Conservation (phyloP, 37 sponge, comb jelly and placozoan species). For the Lycopodina hypogea region DNA sequence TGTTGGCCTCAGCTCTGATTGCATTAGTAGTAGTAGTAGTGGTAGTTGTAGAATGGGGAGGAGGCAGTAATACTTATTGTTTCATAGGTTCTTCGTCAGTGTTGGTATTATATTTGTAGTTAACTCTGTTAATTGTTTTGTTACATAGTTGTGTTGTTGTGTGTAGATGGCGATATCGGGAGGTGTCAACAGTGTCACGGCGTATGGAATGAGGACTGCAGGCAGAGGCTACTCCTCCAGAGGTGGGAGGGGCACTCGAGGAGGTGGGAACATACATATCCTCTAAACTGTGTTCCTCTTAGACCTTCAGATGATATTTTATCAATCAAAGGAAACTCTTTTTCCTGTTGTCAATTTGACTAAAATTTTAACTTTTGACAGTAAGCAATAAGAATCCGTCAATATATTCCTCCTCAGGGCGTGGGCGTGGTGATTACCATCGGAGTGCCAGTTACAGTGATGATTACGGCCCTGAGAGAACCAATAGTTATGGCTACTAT, state of each 20-base stretch:
- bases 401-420: constrained; percentile 12
- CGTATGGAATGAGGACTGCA: constrained; percentile 29
- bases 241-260: constrained; percentile 47
- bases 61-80: no score
- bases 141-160: background rate
- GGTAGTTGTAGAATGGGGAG: no score
- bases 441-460: constrained; percentile 40
- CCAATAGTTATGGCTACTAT: background rate
- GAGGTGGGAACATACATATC: background rate
- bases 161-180: constrained; percentile 48
- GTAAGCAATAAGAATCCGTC: no score
- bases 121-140: background rate
- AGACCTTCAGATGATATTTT: no score
- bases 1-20: no score
- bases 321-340: no score
- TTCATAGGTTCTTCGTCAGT: no score
- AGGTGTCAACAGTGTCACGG: constrained; percentile 53
- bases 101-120: no score
- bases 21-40: no score
- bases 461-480: constrained; percentile 9
- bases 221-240: constrained; percentile 27
- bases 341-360: no score
- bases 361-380: no score
- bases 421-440: constrained; percentile 52
- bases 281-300: no score